phyloP scores from a whole-genome alignment of 2,113 vertebrate species.

The Leucoraja erinaceus region DNA sequence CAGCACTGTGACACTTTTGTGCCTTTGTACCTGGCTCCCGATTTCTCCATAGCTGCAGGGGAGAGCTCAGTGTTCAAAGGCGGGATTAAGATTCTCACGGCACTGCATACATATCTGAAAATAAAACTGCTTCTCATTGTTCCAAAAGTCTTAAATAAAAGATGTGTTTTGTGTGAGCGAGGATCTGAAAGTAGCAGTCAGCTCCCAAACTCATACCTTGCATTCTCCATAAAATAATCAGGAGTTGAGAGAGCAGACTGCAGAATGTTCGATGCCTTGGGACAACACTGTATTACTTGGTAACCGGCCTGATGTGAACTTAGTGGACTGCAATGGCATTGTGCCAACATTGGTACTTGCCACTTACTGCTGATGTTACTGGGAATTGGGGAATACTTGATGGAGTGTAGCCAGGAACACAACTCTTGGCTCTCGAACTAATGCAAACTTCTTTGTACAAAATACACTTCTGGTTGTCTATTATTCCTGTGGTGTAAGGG shows the following conservation, averaged over 20 bases:
- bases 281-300: not conserved
- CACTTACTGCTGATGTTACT: not conserved
- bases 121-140: not conserved
- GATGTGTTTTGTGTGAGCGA: not conserved
- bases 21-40: not conserved
- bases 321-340: not conserved
- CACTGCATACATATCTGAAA: not conserved
- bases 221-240: not conserved
- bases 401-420: not conserved
- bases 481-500: not conserved
- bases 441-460: not conserved
- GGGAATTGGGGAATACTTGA: not conserved
- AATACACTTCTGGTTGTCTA: not conserved
- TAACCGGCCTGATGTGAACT: too few species aligned
- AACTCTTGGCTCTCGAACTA: not conserved
- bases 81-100: not conserved
- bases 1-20: not conserved
- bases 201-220: not conserved
- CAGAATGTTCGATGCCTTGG: not conserved
- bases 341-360: not conserved
- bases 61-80: not conserved
- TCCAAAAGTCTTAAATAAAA: not conserved
- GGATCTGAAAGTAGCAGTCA: not conserved
- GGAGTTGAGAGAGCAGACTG: not conserved
- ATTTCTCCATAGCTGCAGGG: not conserved